A percentile compares a stretch with the other conserved stretches of the same genome.
phyloP scores from a whole-genome alignment of 2,888 invertebrate genomes.

The Cordilura impudica region DNA sequence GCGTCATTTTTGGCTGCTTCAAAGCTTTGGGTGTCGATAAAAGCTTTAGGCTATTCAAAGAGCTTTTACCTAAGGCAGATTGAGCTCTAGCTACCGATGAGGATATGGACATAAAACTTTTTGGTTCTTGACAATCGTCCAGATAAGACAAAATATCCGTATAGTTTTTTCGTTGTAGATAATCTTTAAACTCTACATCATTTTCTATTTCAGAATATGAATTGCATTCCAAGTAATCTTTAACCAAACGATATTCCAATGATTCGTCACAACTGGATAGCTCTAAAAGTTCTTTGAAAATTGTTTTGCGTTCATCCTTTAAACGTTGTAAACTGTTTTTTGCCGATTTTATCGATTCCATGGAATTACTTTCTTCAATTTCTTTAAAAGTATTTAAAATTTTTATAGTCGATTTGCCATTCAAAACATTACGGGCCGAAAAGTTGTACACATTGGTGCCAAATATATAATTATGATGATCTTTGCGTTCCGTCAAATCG shows the following conservation, averaged over 20 bases:
- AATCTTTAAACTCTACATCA: slow-evolving; percentile 75
- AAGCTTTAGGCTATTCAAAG: slow-evolving; percentile 70
- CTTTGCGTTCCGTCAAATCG: slow-evolving; percentile 56
- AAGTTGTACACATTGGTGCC: slow-evolving; percentile 74
- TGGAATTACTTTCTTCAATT: slow-evolving; percentile 66
- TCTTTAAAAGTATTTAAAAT: slow-evolving; percentile 70
- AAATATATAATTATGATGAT: slow-evolving; percentile 70
- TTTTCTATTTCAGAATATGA: slow-evolving; percentile 77
- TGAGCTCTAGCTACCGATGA: slow-evolving; percentile 73
- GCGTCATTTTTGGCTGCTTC: slow-evolving; percentile 66
- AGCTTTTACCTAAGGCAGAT: slow-evolving; percentile 70
- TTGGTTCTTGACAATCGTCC: slow-evolving; percentile 69
- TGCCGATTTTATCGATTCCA: slow-evolving; percentile 60
- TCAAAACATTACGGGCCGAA: slow-evolving; percentile 71
- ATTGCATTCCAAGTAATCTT: slow-evolving; percentile 77
- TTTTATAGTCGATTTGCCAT: slow-evolving; percentile 73
- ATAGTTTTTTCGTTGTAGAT: slow-evolving; percentile 76
- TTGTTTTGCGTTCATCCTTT: slow-evolving; percentile 71
- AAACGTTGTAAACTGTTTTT: slow-evolving; percentile 69
- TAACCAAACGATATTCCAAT: slow-evolving; percentile 74
- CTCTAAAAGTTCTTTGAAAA: slow-evolving; percentile 74
- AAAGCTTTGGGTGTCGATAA: slow-evolving; percentile 72
- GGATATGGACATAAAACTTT: slow-evolving; percentile 68
- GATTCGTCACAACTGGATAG: slow-evolving; percentile 75
- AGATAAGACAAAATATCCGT: slow-evolving; percentile 75